Evolutionary conservation across 2,113 vertebrate genomes (phyloP), one percentile per base, ranked within the genome.

Genomic region (Panthera tigris): DNA sequence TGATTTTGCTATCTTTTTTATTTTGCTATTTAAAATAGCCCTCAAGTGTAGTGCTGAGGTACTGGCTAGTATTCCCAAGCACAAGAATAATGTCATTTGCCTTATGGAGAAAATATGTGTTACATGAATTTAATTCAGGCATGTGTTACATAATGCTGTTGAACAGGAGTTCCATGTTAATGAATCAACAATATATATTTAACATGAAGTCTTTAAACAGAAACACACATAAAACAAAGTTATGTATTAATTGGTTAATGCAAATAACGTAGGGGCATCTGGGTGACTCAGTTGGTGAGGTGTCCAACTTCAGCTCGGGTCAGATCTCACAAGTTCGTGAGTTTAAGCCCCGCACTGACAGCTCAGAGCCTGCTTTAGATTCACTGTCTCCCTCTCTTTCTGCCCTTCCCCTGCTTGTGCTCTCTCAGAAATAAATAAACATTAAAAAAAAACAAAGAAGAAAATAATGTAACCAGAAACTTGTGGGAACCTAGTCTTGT

Each of bases 11-110:
- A 86, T 69, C 1, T 45, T 76, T 76, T 29, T 45, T 29, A 50
- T 92, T 95, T 31, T 95, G 93, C 41, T 94, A 89, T 57, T 57
- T 92, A 95, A 93, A 91, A 94, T 78, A 29, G 7, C 82, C 79
- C 18, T 61, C 27, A 73, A 86, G 48, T 79, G 19, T 71, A 69
- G n/a, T 79, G 15, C 3, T 94, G 7, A 93, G 89, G 69, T 66
- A 29, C 68, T 80, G 76, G 25, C 36, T 92, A 90, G 66, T 92
- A 27, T 79, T 87, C 27, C 87, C 71, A 92, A 88, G 66, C 16
- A 33, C 9, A 92, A 52, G 19, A 78, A 71, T 33, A n/a, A 7
- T 89, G 63, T 55, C 19, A 85, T 41, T 31, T 63, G 31, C 33
- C 52, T 92, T 86, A 91, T 3, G 27, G 45, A 96, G 68, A 91